phyloP scores from a whole-genome alignment of 2,888 invertebrate genomes.

The Hermodice carunculata region DNA sequence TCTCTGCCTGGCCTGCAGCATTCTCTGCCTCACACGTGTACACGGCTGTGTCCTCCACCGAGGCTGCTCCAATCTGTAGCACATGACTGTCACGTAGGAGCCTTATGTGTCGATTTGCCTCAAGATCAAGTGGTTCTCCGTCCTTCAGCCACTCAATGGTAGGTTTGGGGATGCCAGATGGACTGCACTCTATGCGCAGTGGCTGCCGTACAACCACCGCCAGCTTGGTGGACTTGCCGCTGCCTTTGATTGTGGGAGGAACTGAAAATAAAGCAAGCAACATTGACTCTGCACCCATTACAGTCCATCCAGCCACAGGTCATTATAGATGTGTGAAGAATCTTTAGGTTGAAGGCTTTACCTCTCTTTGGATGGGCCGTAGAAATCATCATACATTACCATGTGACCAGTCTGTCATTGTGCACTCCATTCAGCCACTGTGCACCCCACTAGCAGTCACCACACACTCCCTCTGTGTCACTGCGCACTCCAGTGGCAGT shows the following conservation, averaged over 20 bases:
- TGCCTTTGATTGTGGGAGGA: slow-evolving; percentile 60
- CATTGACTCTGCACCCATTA: no score
- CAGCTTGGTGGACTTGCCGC: slow-evolving; percentile 32
- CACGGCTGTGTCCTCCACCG: slow-evolving; percentile 66
- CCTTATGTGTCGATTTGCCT: slow-evolving; percentile 18
- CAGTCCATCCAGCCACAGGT: no score
- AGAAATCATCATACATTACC: no score
- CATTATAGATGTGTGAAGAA: no score
- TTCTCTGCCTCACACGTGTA: slow-evolving; percentile 71
- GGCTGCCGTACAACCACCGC: slow-evolving; percentile 35
- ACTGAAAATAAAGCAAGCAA: slow-evolving; percentile 56
- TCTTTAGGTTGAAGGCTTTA: no score
- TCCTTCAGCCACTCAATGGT: slow-evolving; percentile 70
- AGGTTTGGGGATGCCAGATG: slow-evolving; percentile 68
- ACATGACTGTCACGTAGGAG: slow-evolving; percentile 21
- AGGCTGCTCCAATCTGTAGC: slow-evolving; percentile 46
- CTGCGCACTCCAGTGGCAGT: no score
- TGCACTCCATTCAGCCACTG: no score
- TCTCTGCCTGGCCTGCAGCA: slow-evolving; percentile 68
- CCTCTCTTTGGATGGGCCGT: no score
- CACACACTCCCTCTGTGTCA: no score
- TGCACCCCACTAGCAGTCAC: no score
- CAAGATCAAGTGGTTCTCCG: slow-evolving; percentile 37
- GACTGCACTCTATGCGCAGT: slow-evolving; percentile 65
- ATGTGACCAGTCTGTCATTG: no score